Evolutionary conservation across 1,140 invertebrate species (phyloP), one percentile per base, ranked within the genome.

Genomic region (Matsumurasca onukii): DNA sequence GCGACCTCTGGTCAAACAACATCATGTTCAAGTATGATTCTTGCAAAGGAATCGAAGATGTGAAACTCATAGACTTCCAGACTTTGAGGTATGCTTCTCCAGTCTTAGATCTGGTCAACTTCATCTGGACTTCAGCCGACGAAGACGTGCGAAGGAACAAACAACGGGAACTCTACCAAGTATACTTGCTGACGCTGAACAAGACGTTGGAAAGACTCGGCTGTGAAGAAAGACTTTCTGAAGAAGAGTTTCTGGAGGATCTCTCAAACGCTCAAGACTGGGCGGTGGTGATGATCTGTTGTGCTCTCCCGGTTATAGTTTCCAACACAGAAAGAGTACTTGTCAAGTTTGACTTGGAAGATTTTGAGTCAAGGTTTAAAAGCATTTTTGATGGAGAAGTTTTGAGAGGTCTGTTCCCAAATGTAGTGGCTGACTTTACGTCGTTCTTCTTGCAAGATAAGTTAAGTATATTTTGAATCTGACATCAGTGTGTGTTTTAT

Each of bases 1-100:
- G 74, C 1, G 74, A 75, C 63, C 67, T 55, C 29, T 74, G 74
- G 73, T 31, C 69, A 9, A 71, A 73, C 31, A 73, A 73, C 57
- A 48, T 73, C 5, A 30, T 73, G 24, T 71, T 70, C 24, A 52
- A 68, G 29, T 67, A 71, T 29, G 5, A 39, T 48, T 25, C 34
- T 15, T 22, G 29, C 5, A 34, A 22, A 2, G 25, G 55, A 68
- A 3, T 45, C 3, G 3, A 27, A 0, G 34, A 62, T 48, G 64
- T 55, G 1, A 62, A 39, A 25, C 29, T 72, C 17, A 64, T 72
- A 12, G 68, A 70, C 29, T 70, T 59, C 49, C 69, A 70, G 22
- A 2, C 55, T 1, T 31, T 17, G 9, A 67, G 51, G 30, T 74
- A 25, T 31, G 30, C 34, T 20, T 70, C 73, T 1, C 69, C 69